phyloP scores from a whole-genome alignment of 2,113 vertebrate genomes.

The Embiotoca jacksoni region DNA sequence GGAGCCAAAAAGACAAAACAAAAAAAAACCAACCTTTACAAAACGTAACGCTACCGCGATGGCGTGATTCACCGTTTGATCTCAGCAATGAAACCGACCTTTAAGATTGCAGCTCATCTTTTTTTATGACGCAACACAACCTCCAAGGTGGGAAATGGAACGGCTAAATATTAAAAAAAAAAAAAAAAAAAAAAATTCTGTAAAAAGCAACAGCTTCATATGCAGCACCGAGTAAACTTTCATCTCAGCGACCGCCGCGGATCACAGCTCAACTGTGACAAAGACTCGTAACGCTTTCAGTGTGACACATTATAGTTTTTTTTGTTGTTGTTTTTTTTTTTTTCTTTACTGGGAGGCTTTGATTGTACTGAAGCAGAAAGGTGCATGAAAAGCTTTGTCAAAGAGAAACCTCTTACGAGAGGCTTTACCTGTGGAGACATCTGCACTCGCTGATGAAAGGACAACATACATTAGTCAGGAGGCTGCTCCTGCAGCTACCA shows the following conservation, averaged over 20 bases:
- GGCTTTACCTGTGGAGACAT: slow-evolving; percentile 71
- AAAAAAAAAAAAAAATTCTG: slow-evolving; percentile 42
- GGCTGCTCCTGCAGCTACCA: slow-evolving; percentile 55
- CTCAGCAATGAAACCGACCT: not conserved
- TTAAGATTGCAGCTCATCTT: slow-evolving; percentile 2
- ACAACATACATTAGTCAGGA: slow-evolving; percentile 60
- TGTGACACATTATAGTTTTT: slow-evolving; percentile 18
- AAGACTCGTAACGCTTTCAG: slow-evolving; percentile 40
- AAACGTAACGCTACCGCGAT: not conserved
- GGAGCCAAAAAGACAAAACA: not conserved
- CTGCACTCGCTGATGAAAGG: slow-evolving; percentile 62
- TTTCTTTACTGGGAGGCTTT: slow-evolving; percentile 4
- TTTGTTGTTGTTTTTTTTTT: too few relatives aligned
- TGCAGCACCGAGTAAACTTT: slow-evolving; percentile 19
- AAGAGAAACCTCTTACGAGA: slow-evolving; percentile 41
- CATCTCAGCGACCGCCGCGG: slow-evolving; percentile 61
- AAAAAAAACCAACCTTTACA: not conserved
- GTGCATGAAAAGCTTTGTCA: slow-evolving; percentile 23
- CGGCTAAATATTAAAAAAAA: slow-evolving; percentile 26
- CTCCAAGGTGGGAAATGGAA: slow-evolving; percentile 6
- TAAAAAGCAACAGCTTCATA: slow-evolving; percentile 11
- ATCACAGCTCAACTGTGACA: slow-evolving; percentile 50
- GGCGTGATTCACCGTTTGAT: not conserved
- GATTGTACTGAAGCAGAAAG: slow-evolving; percentile 16
- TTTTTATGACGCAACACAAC: slow-evolving; percentile 32